A percentile compares a stretch with the other conserved stretches of the same genome.
phyloP scores from a whole-genome alignment of 2,888 invertebrate genomes.

The Nezara viridula region DNA sequence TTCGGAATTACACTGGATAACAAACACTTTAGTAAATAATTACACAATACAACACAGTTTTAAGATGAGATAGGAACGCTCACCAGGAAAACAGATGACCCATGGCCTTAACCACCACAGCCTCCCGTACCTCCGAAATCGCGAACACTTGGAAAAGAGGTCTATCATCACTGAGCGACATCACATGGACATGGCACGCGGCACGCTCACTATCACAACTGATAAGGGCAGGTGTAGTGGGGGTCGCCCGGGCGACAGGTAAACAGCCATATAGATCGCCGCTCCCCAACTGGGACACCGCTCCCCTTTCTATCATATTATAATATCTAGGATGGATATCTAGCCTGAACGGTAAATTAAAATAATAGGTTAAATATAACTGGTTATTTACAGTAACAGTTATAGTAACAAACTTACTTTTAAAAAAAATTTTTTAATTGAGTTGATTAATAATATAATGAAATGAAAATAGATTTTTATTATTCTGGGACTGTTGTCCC shows the following conservation, averaged over 20 bases:
- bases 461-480: no score
- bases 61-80: background rate
- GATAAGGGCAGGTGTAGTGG: constrained; percentile 35
- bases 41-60: no score
- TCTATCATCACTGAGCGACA: constrained; percentile 52
- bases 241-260: constrained; percentile 32
- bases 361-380: background rate
- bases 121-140: background rate
- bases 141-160: constrained; percentile 44
- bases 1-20: no score
- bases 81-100: constrained; percentile 49
- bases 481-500: no score
- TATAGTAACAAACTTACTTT: no score
- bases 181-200: background rate
- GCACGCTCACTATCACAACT: constrained; percentile 28
- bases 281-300: background rate
- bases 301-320: background rate
- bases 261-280: constrained; percentile 6
- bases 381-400: no score
- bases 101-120: constrained; percentile 47
- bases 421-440: no score
- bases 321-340: background rate
- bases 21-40: no score
- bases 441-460: no score
- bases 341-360: background rate